These are phyloP conservation scores for Acleris cristana DNA, from an alignment of 2,888 invertebrate genomes.

Conservation along the genomic window DNA sequence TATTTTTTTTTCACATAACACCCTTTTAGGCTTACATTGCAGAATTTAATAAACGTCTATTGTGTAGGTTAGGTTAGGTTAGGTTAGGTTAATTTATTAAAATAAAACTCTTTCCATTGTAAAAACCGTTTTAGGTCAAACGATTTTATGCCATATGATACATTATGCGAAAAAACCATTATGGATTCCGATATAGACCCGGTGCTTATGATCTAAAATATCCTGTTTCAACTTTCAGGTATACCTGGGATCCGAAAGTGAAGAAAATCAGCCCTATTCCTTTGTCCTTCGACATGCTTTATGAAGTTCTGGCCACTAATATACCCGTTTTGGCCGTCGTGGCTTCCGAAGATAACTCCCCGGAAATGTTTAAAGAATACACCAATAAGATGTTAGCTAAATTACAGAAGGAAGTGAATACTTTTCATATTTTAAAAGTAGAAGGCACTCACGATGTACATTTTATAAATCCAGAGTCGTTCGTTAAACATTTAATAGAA, in stretches of 20 bases:
- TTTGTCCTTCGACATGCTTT: constrained; percentile 54
- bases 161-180: too few species aligned
- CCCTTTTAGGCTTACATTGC: too few species aligned
- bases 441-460: constrained; percentile 86
- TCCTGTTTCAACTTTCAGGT: constrained; percentile 44
- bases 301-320: constrained; percentile 47
- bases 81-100: too few species aligned
- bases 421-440: constrained; percentile 55
- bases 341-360: constrained; percentile 50
- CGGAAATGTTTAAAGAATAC: background rate
- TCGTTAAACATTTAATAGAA: constrained; percentile 60
- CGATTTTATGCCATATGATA: too few species aligned
- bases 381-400: background rate
- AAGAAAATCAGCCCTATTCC: constrained; percentile 51
- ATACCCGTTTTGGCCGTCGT: constrained; percentile 55
- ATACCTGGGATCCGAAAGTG: constrained; percentile 63
- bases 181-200: too few species aligned
- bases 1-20: too few species aligned
- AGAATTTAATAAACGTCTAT: too few species aligned
- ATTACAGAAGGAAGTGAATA: constrained; percentile 14
- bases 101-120: too few species aligned
- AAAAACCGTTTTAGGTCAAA: too few species aligned
- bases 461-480: constrained; percentile 79
- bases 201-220: too few species aligned
- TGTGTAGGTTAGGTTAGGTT: too few species aligned